Base-by-base conservation (phyloP, 2,113 vertebrate species). In the Pelmatolapia mariae region DNA sequence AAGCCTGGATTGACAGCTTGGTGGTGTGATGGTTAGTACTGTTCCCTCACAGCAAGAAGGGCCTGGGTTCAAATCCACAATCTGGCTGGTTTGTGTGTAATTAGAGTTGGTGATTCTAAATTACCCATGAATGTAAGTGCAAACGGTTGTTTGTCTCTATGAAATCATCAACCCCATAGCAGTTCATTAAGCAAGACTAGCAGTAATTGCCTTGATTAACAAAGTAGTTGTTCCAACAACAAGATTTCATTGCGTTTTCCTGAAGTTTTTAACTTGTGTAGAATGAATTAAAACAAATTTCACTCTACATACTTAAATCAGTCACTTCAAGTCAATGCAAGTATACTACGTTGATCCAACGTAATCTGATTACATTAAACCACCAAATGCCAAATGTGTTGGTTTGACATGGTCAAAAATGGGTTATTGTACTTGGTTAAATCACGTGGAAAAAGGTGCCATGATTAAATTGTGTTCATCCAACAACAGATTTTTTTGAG, bases 171-270 rank as follows among this genome's bases (percentile, higher is more conserved):
- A 56, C n/a, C n/a, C n/a, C 53, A 4, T 54, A 7, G 1, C 6
- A 1, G 53, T 56, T 56, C 53, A 13, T 24, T 56, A 54, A 54
- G 53, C 10, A 54, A 54, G 53, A 24, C 3, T 54, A 54, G 11
- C 53, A 56, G 53, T 56, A 24, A 56, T 56, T 56, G 22, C 53
- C 53, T 13, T 24, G 53, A 24, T 13, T 56, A 13, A 56, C 53
- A 56, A 56, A 56, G 53, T 56, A 56, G 53, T 56, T 1, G 4
- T 13, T 24, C 22, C 4, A 56, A 56, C 22, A 56, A 24, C 0
- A 1, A 24, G 0, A 1, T 54, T 54, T 54, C 10, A 7, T 0
- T 24, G 53, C 0, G 0, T 3, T 12, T 24, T 24, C 53, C n/a
- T 0, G 0, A 54, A 12, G 52, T 24, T 54, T 54, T 24, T 54